These are phyloP conservation scores for Pangasius larnaudii DNA, from an alignment of 2,797 vertebrate genomes.

Conservation along the genomic window DNA sequence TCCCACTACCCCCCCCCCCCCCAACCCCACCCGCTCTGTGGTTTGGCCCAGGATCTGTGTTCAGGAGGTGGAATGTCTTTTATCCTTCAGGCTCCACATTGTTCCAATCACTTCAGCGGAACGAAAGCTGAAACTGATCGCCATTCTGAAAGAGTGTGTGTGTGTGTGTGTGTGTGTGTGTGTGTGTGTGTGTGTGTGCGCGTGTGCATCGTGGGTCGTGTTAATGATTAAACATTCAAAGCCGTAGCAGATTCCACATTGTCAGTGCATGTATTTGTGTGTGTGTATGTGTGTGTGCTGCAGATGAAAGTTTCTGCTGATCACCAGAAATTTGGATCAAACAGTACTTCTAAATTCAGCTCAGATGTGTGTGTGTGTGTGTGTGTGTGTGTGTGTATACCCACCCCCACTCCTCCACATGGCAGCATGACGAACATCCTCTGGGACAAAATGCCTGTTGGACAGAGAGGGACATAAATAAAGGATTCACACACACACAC, in stretches of 20 bases:
- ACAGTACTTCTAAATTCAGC: conserved; percentile 21
- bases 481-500: conserved; percentile 30
- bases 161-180: conserved; percentile 23
- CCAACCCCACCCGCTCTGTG: conserved; percentile 38
- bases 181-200: conserved; percentile 28
- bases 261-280: conserved; percentile 10
- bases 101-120: conserved; percentile 76
- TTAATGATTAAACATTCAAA: conserved; percentile 23
- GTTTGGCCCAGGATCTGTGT: conserved; percentile 57
- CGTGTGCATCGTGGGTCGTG: not conserved
- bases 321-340: conserved; percentile 29
- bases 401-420: conserved; percentile 96
- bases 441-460: conserved; percentile 85
- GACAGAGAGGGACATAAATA: conserved; percentile 34
- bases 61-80: conserved; percentile 64
- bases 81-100: conserved; percentile 73
- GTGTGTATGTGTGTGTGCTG: not conserved
- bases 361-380: conserved; percentile 33
- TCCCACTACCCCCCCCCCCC: not conserved
- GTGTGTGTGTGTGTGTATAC: conserved; percentile 60
- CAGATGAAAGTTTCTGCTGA: conserved; percentile 31
- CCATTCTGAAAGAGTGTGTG: conserved; percentile 22
- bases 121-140: conserved; percentile 62
- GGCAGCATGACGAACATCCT: conserved; percentile 95
- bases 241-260: conserved; percentile 21